These are phyloP conservation scores for Calephelis perditalis DNA, from an alignment of 2,888 invertebrate genomes.

Conservation along the genomic window DNA sequence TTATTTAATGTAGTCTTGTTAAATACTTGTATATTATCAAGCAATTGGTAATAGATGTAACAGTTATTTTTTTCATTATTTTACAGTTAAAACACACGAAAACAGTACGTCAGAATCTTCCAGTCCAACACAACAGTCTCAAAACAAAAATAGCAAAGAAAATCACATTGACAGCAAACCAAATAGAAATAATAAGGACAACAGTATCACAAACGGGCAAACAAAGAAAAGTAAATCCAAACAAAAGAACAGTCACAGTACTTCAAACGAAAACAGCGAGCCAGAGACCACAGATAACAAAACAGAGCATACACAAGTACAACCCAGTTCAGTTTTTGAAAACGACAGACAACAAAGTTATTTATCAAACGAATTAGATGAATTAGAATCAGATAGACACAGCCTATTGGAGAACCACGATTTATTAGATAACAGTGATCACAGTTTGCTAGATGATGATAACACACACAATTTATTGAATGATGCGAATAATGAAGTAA, in stretches of 20 bases:
- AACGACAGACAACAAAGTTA: slow-evolving; percentile 51
- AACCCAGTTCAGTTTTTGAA: slow-evolving; percentile 52
- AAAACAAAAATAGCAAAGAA: slow-evolving; percentile 69
- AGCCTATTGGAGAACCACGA: slow-evolving; percentile 69
- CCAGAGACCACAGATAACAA: slow-evolving; percentile 36
- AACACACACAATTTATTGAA: slow-evolving; percentile 59
- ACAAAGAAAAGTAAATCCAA: slow-evolving; percentile 68
- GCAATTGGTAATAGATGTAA: too few species aligned
- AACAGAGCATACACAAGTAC: slow-evolving; percentile 32
- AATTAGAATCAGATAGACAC: slow-evolving; percentile 71
- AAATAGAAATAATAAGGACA: slow-evolving; percentile 59
- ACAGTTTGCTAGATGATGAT: slow-evolving; percentile 64
- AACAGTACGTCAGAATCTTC: slow-evolving; percentile 72
- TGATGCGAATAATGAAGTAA: slow-evolving; percentile 54
- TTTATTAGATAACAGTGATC: slow-evolving; percentile 65
- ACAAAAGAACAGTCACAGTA: slow-evolving; percentile 65
- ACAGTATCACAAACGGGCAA: slow-evolving; percentile 68
- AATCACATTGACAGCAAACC: slow-evolving; percentile 58
- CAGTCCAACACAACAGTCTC: slow-evolving; percentile 69
- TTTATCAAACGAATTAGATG: slow-evolving; percentile 63
- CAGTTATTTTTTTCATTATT: slow-evolving; percentile 10
- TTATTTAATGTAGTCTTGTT: too few species aligned
- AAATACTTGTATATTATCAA: too few species aligned
- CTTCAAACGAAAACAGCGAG: slow-evolving; percentile 54
- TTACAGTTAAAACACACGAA: slow-evolving; percentile 72